phyloP scores from a whole-genome alignment of 2,113 vertebrate genomes.

The Paralichthys olivaceus region DNA sequence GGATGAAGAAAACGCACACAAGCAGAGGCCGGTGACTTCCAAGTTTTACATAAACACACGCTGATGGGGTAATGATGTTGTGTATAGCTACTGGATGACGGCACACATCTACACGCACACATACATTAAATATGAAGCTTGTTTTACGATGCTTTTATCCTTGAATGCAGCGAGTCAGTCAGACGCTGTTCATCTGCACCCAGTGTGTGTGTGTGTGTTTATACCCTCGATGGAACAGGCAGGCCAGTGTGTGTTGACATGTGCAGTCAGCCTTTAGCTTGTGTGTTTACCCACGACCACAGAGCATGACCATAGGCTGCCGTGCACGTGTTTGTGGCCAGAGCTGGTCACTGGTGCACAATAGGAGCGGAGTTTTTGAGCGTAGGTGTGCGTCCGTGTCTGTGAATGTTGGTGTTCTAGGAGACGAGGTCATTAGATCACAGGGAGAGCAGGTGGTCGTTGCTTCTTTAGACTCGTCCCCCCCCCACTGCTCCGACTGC shows the following conservation, averaged over 20 bases:
- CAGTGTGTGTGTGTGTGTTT: constrained; percentile 28
- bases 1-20: constrained; percentile 25
- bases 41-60: constrained; percentile 21
- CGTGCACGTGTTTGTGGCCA: neutral
- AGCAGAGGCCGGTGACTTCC: constrained; percentile 12
- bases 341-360: neutral
- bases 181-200: constrained; percentile 3
- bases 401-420: neutral
- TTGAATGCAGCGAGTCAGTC: neutral
- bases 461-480: constrained; percentile 28
- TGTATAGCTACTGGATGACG: constrained; percentile 27
- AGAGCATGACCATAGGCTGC: constrained; percentile 46
- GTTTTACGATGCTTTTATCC: constrained; percentile 28
- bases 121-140: neutral
- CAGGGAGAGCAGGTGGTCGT: constrained; percentile 72
- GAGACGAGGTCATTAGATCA: constrained; percentile 64
- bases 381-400: constrained; percentile 18
- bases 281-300: constrained; percentile 63
- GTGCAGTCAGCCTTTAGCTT: constrained; percentile 54
- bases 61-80: constrained; percentile 29
- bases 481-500: neutral
- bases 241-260: constrained; percentile 57
- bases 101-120: neutral
- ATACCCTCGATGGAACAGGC: constrained; percentile 22
- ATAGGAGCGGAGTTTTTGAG: neutral